Base-by-base conservation (phyloP, 2,888 invertebrate species). In the Isotomurus palustris region DNA sequence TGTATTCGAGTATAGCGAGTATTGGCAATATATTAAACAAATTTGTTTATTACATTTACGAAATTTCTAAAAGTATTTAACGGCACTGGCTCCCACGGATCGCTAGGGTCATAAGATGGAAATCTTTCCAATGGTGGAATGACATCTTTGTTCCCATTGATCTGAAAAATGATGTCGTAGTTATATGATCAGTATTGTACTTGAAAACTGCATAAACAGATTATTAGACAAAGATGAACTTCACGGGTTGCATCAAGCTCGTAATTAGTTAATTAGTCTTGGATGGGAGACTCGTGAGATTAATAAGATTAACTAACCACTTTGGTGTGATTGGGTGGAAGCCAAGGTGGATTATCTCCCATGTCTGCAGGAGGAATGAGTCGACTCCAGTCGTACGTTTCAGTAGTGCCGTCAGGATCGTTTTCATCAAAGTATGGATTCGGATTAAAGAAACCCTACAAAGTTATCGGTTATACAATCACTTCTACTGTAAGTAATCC, bases 361-460 rank as follows among this genome's bases (percentile, higher is more conserved):
- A 25, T n/a, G 8, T 35, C 47, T 5, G 45, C 45, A 32, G 61
- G 54, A 17, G 29, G 29, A 19, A 57, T 40, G 21, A 67, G 35
- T 41, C 66, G 47, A 36, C 62, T 62, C 55, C 62, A 69, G 52
- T 69, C 69, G 32, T 67, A 69, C 2, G 66, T 66, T 24, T 60
- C 54, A 5, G 27, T 60, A 14, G 60, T 41, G 1, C 67, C 67
- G 17, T 67, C 66, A 4, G 64, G 66, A 45, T 69, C 69, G 14
- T 47, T 38, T n/a, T 63, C 60, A 47, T 69, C 69, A 12, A 53
- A 62, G 61, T 69, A 78, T 1, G 78, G 78, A 70, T 78, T 76
- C 22, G 60, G 64, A 53, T 76, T 74, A 63, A 79, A 78, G 58
- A 73, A 78, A 2, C 72, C 70, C 63, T 72, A 64, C 2, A 76